phyloP scores from a whole-genome alignment of 2,797 vertebrate genomes.

The Ambastaia sidthimunki region DNA sequence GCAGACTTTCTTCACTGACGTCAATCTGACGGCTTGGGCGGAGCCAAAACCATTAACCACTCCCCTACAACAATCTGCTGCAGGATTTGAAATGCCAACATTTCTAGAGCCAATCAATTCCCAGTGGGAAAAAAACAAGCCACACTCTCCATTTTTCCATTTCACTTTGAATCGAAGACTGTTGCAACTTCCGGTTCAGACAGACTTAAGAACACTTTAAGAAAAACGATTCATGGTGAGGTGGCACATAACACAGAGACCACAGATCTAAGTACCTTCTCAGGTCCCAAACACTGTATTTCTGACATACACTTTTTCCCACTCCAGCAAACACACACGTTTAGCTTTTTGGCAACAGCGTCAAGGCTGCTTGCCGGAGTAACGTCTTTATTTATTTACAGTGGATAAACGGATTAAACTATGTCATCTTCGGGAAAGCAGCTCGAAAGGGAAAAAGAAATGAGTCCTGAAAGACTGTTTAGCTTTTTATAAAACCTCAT shows the following conservation, averaged over 20 bases:
- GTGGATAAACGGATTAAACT: constrained; percentile 67
- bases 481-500: constrained; percentile 63
- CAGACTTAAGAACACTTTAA: neutral
- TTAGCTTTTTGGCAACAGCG: constrained; percentile 53
- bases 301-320: constrained; percentile 28
- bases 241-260: neutral
- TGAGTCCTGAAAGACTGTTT: constrained; percentile 65
- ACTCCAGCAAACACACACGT: constrained; percentile 26
- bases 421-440: constrained; percentile 62
- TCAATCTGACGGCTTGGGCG: too few relatives aligned
- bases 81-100: too few relatives aligned
- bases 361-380: constrained; percentile 48
- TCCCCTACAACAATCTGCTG: too few relatives aligned
- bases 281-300: constrained; percentile 14
- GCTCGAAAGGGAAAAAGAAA: constrained; percentile 61
- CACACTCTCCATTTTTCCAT: too few relatives aligned
- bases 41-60: too few relatives aligned
- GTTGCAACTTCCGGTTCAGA: too few relatives aligned
- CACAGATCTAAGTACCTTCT: neutral
- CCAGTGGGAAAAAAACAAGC: too few relatives aligned
- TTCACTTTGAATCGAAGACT: too few relatives aligned
- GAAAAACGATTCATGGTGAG: neutral
- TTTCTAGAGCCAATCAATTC: too few relatives aligned
- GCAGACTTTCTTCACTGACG: too few relatives aligned
- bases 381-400: constrained; percentile 64